Base-by-base conservation (phyloP, 2,113 vertebrate species). In the Garra rufa region DNA sequence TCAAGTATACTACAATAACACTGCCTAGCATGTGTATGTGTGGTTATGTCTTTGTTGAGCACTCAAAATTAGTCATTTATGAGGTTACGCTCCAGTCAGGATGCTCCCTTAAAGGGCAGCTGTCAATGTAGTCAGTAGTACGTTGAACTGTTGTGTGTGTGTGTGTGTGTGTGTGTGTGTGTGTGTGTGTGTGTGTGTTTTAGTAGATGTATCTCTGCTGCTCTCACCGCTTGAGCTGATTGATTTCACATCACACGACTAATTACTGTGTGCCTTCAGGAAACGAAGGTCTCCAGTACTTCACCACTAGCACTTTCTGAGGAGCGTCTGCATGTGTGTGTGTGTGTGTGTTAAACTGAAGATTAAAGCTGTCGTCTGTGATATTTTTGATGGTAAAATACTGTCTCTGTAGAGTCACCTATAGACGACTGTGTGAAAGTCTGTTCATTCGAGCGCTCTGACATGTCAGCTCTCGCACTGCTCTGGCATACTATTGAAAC, bases 241-340 rank as follows among this genome's bases (percentile, higher is more conserved):
- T 92, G 91, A 93, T 94, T 93, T 93, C 87, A 87, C 91, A 93
- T 94, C 91, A 92, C 88, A 91, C 88, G 86, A 90, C 88, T 88
- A 89, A 93, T 93, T 93, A 94, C 92, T 90, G 89, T 90, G 88
- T 90, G 90, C 85, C 91, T 89, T 84, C 86, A 91, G 91, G 91
- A 87, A 89, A 90, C 89, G 88, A 88, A 87, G 87, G 90, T 81
- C 86, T 90, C 88, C 90, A 89, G 88, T 93, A 90, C 91, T 90
- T 92, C 91, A 93, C 85, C 38, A 24, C 86, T 76, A 41, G 67
- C 86, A 78, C 81, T 87, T 83, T 75, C 26, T n/a, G 19, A 57
- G 21, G 52, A 57, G 7, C 9, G 21, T 57, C 5, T 17, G 48
- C 13, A 14, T 48, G 46, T 50, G 48, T 52, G 50, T 19, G 48